Evolutionary conservation across 2,113 vertebrate genomes (phyloP).

Genomic region (Anguilla japonica): DNA sequence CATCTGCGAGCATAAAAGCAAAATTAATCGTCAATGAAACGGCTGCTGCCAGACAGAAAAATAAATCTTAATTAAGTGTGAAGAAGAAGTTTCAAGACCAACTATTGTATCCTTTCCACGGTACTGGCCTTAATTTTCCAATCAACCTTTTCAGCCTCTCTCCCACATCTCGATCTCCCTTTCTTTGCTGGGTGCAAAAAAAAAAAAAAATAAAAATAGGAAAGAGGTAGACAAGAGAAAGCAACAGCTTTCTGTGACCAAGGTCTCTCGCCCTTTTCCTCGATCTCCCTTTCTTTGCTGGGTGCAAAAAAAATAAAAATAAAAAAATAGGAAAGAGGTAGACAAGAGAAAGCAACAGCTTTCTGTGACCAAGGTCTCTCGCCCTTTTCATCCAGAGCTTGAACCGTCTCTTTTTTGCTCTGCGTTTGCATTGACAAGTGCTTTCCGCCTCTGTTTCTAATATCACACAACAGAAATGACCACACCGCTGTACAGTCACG

Average conservation of each 20-base stretch:
- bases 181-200: neutral
- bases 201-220: conserved; percentile 36
- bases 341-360: neutral
- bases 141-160: neutral
- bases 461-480: conserved; percentile 48
- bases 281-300: neutral
- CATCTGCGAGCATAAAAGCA: neutral
- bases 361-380: neutral
- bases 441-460: too few relatives aligned
- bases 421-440: neutral
- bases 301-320: conserved; percentile 40
- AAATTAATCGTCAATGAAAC: neutral
- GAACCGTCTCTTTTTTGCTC: neutral
- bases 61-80: neutral
- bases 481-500: conserved; percentile 67
- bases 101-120: neutral
- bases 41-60: neutral
- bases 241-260: neutral
- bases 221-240: neutral
- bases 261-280: conserved; percentile 6
- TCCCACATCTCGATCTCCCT: conserved; percentile 18
- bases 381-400: neutral
- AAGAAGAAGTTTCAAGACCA: neutral
- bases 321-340: neutral
- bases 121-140: conserved; percentile 27